Percentiles rank a stretch among this genome's conserved stretches.
Evolutionary conservation across 1,140 invertebrate genomes (phyloP).

Genomic region (Campoletis sonorensis): DNA sequence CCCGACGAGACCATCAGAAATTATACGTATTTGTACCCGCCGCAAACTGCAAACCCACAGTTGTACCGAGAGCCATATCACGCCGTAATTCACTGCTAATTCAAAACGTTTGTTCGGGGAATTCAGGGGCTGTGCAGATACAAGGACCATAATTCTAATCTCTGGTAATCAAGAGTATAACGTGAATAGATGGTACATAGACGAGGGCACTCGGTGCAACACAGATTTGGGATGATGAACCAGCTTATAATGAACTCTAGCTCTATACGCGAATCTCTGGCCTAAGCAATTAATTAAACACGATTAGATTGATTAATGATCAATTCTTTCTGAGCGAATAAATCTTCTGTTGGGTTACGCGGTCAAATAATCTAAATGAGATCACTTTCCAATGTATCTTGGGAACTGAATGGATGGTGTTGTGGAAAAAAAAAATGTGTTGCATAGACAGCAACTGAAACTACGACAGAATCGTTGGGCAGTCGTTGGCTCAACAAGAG

Average conservation of each 20-base stretch:
- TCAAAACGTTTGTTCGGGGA: slow-evolving; percentile 40
- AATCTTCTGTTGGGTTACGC: no score
- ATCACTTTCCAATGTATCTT: no score
- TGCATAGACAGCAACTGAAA: no score
- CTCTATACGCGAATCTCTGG: background rate
- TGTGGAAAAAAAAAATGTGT: no score
- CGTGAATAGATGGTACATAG: background rate
- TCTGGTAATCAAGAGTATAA: slow-evolving; percentile 28
- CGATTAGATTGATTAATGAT: no score
- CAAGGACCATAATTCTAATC: slow-evolving; percentile 35
- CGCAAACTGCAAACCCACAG: slow-evolving; percentile 18
- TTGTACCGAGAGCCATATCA: background rate
- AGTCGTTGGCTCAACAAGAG: no score
- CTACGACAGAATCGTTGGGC: no score
- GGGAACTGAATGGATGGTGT: no score
- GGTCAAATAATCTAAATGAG: no score
- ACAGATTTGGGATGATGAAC: background rate
- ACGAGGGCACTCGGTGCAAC: background rate
- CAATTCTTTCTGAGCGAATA: no score
- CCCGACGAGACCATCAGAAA: slow-evolving; percentile 27
- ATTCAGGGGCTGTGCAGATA: background rate
- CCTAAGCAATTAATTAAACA: no score
- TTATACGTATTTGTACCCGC: slow-evolving; percentile 37
- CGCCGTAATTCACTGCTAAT: slow-evolving; percentile 40
- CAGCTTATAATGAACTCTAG: background rate